These are phyloP conservation scores for Aphis craccivora DNA, from an alignment of 1,140 invertebrate species.

Conservation along the genomic window DNA sequence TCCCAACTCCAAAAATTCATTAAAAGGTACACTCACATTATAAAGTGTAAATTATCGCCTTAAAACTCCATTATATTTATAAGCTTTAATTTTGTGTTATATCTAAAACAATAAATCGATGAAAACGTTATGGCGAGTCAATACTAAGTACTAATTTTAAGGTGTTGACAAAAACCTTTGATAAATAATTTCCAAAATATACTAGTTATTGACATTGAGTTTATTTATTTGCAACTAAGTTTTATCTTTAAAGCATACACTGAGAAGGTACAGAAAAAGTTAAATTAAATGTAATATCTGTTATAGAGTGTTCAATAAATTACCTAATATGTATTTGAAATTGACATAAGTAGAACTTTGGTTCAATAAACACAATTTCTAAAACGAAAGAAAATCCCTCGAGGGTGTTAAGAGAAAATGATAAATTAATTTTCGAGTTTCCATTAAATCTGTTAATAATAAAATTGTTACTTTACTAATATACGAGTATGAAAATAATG, in stretches of 20 bases:
- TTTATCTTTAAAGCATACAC: not conserved
- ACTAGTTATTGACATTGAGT: not conserved
- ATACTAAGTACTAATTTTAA: not conserved
- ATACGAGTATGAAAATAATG: not conserved
- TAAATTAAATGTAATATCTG: not conserved
- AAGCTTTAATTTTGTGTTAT: too few species aligned
- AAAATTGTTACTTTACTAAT: not conserved
- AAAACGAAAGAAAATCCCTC: not conserved
- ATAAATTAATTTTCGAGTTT: constrained; percentile 39
- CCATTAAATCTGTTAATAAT: constrained; percentile 1
- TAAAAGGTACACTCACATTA: not conserved
- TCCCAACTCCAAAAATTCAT: not conserved
- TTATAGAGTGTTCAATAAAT: not conserved
- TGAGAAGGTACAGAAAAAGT: not conserved
- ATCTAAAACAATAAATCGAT: not conserved
- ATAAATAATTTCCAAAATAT: not conserved
- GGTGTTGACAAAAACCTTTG: not conserved
- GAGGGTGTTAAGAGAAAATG: not conserved
- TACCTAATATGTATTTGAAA: not conserved
- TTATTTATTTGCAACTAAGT: not conserved
- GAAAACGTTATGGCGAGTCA: not conserved
- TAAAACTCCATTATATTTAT: not conserved
- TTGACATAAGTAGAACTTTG: not conserved
- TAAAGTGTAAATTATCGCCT: not conserved
- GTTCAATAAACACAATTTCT: constrained; percentile 26